Evolutionary conservation across 1,140 invertebrate species (phyloP).

Genomic region (Brachionus plicatilis): DNA sequence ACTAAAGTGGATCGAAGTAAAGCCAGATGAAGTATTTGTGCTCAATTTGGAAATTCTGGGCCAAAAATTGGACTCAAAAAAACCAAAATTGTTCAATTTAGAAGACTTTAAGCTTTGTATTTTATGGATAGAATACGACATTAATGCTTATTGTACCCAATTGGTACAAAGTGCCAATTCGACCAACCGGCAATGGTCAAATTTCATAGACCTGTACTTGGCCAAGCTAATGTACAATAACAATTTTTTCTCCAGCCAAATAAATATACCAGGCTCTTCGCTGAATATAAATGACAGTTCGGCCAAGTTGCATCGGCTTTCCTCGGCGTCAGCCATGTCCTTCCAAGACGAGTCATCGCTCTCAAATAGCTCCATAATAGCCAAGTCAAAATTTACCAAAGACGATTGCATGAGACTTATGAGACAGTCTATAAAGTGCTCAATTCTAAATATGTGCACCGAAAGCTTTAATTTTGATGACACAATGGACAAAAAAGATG

Average conservation of each 20-base stretch:
- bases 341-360: background rate
- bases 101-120: conserved; percentile 2
- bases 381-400: background rate
- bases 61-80: background rate
- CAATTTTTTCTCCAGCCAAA: background rate
- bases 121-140: conserved; percentile 23
- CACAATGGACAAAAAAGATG: background rate
- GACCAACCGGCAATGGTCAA: background rate
- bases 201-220: background rate
- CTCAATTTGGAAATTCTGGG: conserved; percentile 5
- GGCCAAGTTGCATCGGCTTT: background rate
- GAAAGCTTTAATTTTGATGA: conserved; percentile 12
- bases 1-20: background rate
- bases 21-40: background rate
- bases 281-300: conserved; percentile 10
- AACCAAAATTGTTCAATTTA: background rate
- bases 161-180: background rate
- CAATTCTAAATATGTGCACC: background rate
- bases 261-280: background rate
- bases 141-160: conserved; percentile 7
- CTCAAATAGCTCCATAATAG: background rate
- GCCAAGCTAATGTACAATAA: background rate
- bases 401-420: background rate
- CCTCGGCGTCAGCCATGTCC: background rate
- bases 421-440: background rate